A percentile compares a stretch with the other conserved stretches of the same genome.
Evolutionary conservation across 2,888 invertebrate species (phyloP).

Genomic region (Xestia c-nigrum): DNA sequence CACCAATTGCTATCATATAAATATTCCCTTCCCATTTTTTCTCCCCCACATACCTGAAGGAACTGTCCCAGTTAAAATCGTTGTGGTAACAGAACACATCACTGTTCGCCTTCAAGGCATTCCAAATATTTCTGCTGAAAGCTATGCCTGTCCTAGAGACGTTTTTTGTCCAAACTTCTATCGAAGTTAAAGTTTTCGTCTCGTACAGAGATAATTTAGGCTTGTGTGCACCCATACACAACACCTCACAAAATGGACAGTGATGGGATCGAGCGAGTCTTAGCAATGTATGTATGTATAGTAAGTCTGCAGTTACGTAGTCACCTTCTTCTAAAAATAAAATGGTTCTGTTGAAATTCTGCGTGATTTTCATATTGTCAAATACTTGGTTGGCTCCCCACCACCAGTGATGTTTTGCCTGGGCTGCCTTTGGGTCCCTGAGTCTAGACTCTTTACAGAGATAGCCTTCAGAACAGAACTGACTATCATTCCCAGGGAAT

Average conservation of each 20-base stretch:
- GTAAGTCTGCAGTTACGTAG: constrained; percentile 73
- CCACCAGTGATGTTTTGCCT: constrained; percentile 79
- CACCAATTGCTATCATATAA: constrained; percentile 64
- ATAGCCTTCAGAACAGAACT: constrained; percentile 68
- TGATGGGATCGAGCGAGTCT: constrained; percentile 42
- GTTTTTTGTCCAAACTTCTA: constrained; percentile 68
- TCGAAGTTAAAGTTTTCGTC: constrained; percentile 41
- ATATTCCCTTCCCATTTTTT: constrained; percentile 63
- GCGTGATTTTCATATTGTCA: constrained; percentile 64
- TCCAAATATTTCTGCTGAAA: constrained; percentile 74
- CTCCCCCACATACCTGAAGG: constrained; percentile 67
- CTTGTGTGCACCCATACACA: constrained; percentile 70
- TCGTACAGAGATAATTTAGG: constrained; percentile 58
- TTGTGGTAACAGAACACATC: constrained; percentile 72
- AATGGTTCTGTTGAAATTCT: constrained; percentile 61
- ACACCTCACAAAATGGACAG: constrained; percentile 72
- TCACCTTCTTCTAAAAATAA: constrained; percentile 72
- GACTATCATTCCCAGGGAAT: constrained; percentile 73
- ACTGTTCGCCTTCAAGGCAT: constrained; percentile 65
- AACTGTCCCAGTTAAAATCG: constrained; percentile 75
- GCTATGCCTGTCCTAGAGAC: constrained; percentile 68
- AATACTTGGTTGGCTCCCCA: constrained; percentile 77
- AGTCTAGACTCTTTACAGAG: constrained; percentile 63
- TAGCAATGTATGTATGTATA: constrained; percentile 68
- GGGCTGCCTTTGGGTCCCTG: constrained; percentile 66